Evolutionary conservation across 2,888 invertebrate genomes (phyloP).

Genomic region (Hanleya hanleyi): DNA sequence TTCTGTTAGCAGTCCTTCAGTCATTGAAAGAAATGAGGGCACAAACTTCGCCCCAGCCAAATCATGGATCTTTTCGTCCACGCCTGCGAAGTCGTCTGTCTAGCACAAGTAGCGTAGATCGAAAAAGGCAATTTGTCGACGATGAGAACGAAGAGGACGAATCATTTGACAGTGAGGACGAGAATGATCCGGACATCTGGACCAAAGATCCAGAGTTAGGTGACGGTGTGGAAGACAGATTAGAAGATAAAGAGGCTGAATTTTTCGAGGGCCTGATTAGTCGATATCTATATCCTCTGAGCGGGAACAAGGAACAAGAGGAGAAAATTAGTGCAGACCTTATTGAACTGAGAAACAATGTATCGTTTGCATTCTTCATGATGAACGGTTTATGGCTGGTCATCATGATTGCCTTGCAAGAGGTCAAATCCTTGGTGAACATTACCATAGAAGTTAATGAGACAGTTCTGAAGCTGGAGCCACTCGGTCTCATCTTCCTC

Average conservation of each 20-base stretch:
- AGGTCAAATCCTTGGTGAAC: slow-evolving; percentile 34
- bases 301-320: slow-evolving; percentile 84
- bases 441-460: slow-evolving; percentile 18
- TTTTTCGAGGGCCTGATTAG: slow-evolving; percentile 96
- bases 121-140: neutral
- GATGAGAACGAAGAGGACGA: neutral
- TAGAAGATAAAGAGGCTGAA: slow-evolving; percentile 80
- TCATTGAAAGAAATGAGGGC: neutral
- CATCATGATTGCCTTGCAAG: slow-evolving; percentile 76
- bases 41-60: neutral
- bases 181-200: slow-evolving; percentile 42
- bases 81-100: neutral
- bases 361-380: slow-evolving; percentile 86
- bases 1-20: neutral
- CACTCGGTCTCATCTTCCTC: slow-evolving; percentile 43
- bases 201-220: slow-evolving; percentile 52
- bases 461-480: slow-evolving; percentile 31
- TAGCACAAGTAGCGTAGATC: neutral
- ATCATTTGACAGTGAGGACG: neutral
- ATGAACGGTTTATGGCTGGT: slow-evolving; percentile 97
- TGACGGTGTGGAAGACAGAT: slow-evolving; percentile 42
- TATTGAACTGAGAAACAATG: slow-evolving; percentile 94
- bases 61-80: neutral
- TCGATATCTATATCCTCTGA: slow-evolving; percentile 94
- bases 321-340: slow-evolving; percentile 73